A percentile compares a stretch with the other conserved stretches of the same genome.
phyloP scores from a whole-genome alignment of 1,140 invertebrate species.

The Probaryconus sp. region DNA sequence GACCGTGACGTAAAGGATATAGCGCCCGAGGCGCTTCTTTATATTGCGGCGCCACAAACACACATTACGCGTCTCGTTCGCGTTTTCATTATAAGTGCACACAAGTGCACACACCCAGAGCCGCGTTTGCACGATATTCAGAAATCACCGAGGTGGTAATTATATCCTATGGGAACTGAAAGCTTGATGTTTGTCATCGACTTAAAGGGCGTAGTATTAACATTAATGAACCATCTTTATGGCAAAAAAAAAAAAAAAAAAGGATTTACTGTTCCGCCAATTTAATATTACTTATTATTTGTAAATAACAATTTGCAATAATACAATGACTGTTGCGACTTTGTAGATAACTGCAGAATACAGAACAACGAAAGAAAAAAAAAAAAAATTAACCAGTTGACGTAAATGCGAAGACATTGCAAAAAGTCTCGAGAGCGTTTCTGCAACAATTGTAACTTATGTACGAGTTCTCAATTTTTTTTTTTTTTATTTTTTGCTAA shows the following conservation, averaged over 20 bases:
- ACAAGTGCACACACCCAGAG: conserved; percentile 24
- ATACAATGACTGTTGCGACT: conserved; percentile 7
- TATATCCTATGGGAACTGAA: conserved; percentile 48
- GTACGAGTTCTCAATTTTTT: conserved; percentile 10
- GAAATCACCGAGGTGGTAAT: conserved; percentile 50
- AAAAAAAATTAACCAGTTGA: conserved; percentile 15
- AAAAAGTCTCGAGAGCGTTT: conserved; percentile 10
- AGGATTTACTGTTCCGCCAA: conserved; percentile 6
- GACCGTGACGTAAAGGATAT: conserved; percentile 67
- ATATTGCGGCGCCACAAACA: conserved; percentile 64
- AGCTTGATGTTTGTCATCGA: conserved; percentile 49
- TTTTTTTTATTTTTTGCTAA: not conserved
- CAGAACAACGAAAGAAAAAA: conserved; percentile 7
- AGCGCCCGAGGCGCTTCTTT: conserved; percentile 60
- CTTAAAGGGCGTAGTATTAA: conserved; percentile 37
- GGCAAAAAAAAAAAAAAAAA: not conserved
- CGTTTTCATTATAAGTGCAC: conserved; percentile 30
- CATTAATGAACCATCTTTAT: conserved; percentile 39
- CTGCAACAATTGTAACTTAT: conserved; percentile 16
- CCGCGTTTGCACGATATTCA: conserved; percentile 38
- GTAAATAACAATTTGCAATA: conserved; percentile 40
- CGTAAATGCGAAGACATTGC: conserved; percentile 8
- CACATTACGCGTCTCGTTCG: conserved; percentile 17
- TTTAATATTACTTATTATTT: conserved; percentile 36
- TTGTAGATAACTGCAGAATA: not conserved